Evolutionary conservation across 2,888 invertebrate genomes (phyloP).

Genomic region (Dasypogon diadema): DNA sequence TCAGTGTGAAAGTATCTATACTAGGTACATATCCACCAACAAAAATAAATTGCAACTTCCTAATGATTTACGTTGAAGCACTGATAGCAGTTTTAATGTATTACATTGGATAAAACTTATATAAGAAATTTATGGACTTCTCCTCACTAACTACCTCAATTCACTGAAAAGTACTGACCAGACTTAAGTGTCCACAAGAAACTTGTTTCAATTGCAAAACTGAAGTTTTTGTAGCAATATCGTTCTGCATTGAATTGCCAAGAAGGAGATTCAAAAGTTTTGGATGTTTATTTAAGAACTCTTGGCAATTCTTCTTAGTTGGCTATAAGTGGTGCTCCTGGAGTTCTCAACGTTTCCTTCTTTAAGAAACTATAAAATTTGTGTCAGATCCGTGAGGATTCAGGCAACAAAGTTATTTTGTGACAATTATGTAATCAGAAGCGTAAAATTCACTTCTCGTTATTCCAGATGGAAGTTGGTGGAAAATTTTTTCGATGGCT

Average conservation of each 20-base stretch:
- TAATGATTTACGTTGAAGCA: too few species aligned
- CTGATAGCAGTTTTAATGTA: too few species aligned
- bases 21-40: too few species aligned
- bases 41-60: too few species aligned
- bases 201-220: constrained; percentile 40
- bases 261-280: constrained; percentile 32
- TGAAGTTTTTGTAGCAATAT: constrained; percentile 31
- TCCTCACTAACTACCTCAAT: constrained; percentile 12
- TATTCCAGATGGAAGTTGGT: not conserved
- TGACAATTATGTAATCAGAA: constrained; percentile 20
- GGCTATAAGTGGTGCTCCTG: constrained; percentile 23
- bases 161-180: constrained; percentile 13
- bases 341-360: constrained; percentile 22
- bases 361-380: constrained; percentile 35
- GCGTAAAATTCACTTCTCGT: not conserved
- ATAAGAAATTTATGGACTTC: constrained; percentile 13
- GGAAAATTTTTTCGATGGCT: too few species aligned
- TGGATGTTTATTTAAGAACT: constrained; percentile 37
- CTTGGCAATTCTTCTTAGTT: constrained; percentile 31
- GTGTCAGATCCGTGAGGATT: not conserved
- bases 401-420: constrained; percentile 16
- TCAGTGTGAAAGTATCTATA: too few species aligned
- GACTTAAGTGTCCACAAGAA: constrained; percentile 38
- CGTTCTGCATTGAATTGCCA: constrained; percentile 33
- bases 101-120: not conserved